These are phyloP conservation scores for Gopherus flavomarginatus DNA, from an alignment of 2,113 vertebrate genomes.

Conservation along the genomic window DNA sequence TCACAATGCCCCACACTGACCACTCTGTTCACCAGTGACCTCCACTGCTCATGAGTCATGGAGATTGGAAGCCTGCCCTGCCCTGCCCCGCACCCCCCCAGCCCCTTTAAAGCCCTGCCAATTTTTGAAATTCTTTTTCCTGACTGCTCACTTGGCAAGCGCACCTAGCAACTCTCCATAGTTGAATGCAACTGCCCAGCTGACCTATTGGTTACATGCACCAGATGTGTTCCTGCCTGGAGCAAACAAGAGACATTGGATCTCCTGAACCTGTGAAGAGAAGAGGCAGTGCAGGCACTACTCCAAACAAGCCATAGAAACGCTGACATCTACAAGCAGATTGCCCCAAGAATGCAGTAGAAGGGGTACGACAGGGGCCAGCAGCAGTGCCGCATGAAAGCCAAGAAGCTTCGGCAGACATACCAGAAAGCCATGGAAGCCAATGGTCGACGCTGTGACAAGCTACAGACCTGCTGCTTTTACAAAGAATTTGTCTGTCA, in stretches of 20 bases:
- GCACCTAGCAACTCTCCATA: not conserved
- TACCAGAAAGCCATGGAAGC: not conserved
- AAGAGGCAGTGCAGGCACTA: not conserved
- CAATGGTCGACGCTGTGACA: not conserved
- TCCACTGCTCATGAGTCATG: not conserved
- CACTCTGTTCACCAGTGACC: not conserved
- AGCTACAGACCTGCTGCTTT: not conserved
- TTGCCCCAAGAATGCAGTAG: not conserved
- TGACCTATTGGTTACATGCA: no score
- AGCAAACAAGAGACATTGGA: not conserved
- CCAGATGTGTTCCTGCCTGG: not conserved
- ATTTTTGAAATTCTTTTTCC: not conserved
- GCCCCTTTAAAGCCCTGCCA: not conserved
- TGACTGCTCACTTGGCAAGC: not conserved
- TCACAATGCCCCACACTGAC: not conserved
- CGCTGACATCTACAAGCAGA: not conserved
- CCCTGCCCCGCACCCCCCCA: fast-evolving
- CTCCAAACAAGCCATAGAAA: not conserved
- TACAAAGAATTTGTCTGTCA: not conserved
- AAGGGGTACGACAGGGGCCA: not conserved
- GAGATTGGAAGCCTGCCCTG: not conserved
- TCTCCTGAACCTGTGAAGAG: not conserved
- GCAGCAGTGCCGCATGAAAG: not conserved
- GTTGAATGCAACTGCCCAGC: not conserved
- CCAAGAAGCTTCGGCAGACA: not conserved